Evolutionary conservation across 2,888 invertebrate genomes (phyloP), one percentile per base, ranked within the genome.

Genomic region (Heliconius cydno): DNA sequence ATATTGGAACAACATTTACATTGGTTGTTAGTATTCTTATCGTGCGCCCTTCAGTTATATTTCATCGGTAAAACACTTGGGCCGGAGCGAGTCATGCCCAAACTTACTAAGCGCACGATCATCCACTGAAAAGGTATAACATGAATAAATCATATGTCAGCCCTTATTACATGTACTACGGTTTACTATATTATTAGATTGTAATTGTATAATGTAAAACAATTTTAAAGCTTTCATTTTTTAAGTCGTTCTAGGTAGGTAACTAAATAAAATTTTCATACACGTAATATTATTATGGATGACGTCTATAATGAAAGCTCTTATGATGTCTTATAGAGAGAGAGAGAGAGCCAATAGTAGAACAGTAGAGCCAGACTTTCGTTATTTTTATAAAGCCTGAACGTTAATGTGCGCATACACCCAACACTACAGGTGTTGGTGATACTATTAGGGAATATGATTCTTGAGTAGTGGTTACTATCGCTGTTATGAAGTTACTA

Each of bases 21-120:
- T 79, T 30, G 73, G 75, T 66, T 72, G 70, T 84, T 84, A 84
- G 81, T 85, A 85, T 85, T 85, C 85, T 77, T 52, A 68, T 70
- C 57, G 80, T 78, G 83, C 79, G 76, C 74, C 73, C 82, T 82
- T 83, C 66, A 76, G 80, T 79, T 82, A 83, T 83, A 83, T 83
- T 84, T 84, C 84, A 83, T 84, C 74, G 81, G 81, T 79, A 77
- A 79, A 82, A 81, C 81, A 79, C 75, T 80, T 78, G 75, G 81
- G 77, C 72, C 71, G 79, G 75, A 79, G 77, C 84, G 84, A 83
- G 82, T 83, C 81, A 83, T 76, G 76, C 77, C 41, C 68, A 80
- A 76, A 60, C 73, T 68, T 65, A 73, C 28, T 38, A 28, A 68
- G 25, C 34, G 28, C 41, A 74, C 57, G 52, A 57, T 66, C 67